These are phyloP conservation scores for Psittacula cyanocephala DNA, from an alignment of 2,113 vertebrate genomes.

Conservation along the genomic window DNA sequence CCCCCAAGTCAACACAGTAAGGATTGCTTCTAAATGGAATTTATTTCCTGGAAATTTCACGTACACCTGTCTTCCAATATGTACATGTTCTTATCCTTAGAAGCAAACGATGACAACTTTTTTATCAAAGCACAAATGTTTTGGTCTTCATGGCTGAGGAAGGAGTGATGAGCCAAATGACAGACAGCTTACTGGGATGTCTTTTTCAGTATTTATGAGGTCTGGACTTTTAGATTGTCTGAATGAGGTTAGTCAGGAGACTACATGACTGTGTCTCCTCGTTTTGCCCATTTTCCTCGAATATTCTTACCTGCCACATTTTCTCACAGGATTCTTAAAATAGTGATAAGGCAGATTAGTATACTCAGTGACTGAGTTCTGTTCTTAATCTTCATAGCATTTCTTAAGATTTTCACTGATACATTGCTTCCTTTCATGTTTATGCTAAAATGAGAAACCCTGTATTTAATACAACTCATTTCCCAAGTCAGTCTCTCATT, in stretches of 20 bases:
- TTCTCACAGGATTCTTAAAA: neutral
- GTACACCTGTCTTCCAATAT: neutral
- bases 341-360: neutral
- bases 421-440: neutral
- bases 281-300: neutral
- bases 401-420: neutral
- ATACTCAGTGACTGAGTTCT: neutral
- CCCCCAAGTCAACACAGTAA: neutral
- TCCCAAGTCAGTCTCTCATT: neutral
- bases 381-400: neutral
- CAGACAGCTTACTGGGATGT: neutral
- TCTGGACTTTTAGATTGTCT: neutral
- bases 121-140: neutral
- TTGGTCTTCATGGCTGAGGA: neutral
- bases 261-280: neutral
- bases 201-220: neutral
- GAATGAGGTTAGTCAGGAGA: neutral
- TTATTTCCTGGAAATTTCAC: neutral
- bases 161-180: neutral
- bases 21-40: neutral
- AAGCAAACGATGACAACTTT: neutral
- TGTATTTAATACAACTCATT: neutral
- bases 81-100: neutral
- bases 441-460: neutral
- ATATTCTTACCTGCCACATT: neutral